Evolutionary conservation across 2,888 invertebrate species (phyloP), one percentile per base, ranked within the genome.

Genomic region (Drosophila anceps): DNA sequence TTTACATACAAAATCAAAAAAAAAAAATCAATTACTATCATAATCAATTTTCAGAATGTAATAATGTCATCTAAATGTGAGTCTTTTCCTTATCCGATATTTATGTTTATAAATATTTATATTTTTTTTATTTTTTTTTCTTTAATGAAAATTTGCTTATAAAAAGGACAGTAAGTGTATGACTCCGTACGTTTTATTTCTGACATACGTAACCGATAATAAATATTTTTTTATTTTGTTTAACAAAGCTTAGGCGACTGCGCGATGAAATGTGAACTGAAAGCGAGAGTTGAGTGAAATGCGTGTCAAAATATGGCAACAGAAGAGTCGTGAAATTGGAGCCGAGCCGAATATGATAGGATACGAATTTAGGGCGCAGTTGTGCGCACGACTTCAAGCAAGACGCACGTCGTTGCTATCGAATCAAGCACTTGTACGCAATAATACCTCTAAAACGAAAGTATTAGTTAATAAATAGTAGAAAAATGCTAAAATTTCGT

Each of bases 351-450:
- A 24, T 41, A n/a, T 24, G 33, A 60, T 51, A 35, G 37, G 31
- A 46, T 61, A 44, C 35, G 48, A 68, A 31, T 78, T 61, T 51
- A 39, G 50, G 65, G 35, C 72, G 62, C 81, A 84, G 86, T 88
- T 84, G 88, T 84, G 87, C 82, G 87, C 84, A 88, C 71, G 79
- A 86, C 68, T 59, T 63, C 35, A 68, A 70, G 54, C 72, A 63
- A 86, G 70, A 76, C 61, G 81, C 74, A 88, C 81, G 74, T 81
- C 65, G 60, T 78, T 61, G 51, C 55, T 15, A 18, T 53, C 29
- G 33, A 33, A 53, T 51, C 20, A 31, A 27, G 37, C 7, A 39
- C 31, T 60, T 24, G 29, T 44, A 64, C 73, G 58, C 62, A 35
- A 53, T 46, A 62, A 53, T 43, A 24, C 10, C 12, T 2, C 1